Evolutionary conservation across 2,797 vertebrate species (phyloP), one percentile per base, ranked within the genome.

Genomic region (Carduelis carduelis): DNA sequence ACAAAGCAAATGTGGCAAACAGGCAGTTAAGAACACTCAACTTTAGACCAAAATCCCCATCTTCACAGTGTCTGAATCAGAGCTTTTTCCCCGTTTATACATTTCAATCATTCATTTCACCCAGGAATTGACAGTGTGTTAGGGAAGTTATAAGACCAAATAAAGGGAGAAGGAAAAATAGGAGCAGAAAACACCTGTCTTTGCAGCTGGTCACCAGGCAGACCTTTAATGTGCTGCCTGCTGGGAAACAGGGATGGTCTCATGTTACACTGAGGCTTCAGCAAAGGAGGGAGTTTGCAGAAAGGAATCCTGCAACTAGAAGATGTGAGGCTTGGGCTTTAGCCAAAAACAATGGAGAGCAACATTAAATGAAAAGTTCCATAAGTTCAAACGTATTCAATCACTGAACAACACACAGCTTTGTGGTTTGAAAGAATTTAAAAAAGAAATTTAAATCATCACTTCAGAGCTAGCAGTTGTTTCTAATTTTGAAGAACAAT

Each of bases 281-380:
- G 95, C 92, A 95, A 88, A 92, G 93, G 70, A 95, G 85, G 95
- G 93, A 96, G 96, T 96, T 97, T 95, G 92, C 94, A 97, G 97
- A 98, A 98, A 97, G 95, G 97, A 98, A 98, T 98, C 96, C 97
- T 97, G 68, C 76, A 93, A 94, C 92, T 76, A 94, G 90, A 96
- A 98, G 97, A 98, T 98, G 98, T 97, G 95, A 98, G 97, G 95
- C 96, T 98, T 98, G 98, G 97, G 87, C 76, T 89, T 74, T 37
- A 84, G 98, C 98, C 98, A 98, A 98, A 96, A 97, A 89, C 96
- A 98, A 97, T 97, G 96, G 83, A 95, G 92, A 97, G 93, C 82
- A 82, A 87, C 95, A 97, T 94, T 97, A 97, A 97, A 98, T 93
- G 90, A 97, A 96, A 98, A 97, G 95, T 94, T 96, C 94, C 95